phyloP scores from a whole-genome alignment of 2,113 vertebrate species.

The Myanophis thanlyinensis region DNA sequence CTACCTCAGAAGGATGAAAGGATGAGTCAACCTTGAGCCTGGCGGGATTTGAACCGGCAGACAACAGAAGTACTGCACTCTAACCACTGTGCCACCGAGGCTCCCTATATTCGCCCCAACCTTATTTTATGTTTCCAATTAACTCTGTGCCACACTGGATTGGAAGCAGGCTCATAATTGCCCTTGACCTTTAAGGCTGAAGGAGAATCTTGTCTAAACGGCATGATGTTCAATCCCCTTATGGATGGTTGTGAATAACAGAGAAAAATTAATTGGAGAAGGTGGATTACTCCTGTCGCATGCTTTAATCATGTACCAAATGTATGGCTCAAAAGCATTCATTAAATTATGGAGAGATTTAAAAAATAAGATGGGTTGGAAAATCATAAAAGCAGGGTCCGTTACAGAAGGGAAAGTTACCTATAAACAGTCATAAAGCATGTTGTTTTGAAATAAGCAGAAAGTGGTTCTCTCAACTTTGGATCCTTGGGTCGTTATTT shows the following conservation, averaged over 20 bases:
- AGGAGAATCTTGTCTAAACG: constrained; percentile 25
- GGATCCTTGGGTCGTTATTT: background rate
- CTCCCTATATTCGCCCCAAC: background rate
- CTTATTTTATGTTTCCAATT: constrained; percentile 12
- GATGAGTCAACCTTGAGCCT: too few species aligned
- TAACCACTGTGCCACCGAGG: too few species aligned
- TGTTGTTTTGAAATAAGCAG: background rate
- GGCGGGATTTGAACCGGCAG: too few species aligned
- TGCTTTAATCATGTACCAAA: constrained; percentile 25
- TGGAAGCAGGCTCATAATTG: constrained; percentile 24
- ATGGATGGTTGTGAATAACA: constrained; percentile 20
- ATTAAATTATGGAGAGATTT: constrained; percentile 26
- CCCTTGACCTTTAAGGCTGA: constrained; percentile 31
- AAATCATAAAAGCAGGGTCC: background rate
- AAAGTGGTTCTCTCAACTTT: background rate
- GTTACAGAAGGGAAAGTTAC: background rate
- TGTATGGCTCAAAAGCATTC: constrained; percentile 17
- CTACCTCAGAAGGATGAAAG: too few species aligned
- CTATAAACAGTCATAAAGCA: background rate
- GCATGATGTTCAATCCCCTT: background rate
- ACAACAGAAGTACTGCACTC: too few species aligned
- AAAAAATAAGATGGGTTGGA: background rate
- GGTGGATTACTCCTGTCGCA: constrained; percentile 22
- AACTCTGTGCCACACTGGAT: constrained; percentile 1
- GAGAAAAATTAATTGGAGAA: constrained; percentile 34